phyloP scores from a whole-genome alignment of 2,888 invertebrate species.

The Ochropacha duplaris region DNA sequence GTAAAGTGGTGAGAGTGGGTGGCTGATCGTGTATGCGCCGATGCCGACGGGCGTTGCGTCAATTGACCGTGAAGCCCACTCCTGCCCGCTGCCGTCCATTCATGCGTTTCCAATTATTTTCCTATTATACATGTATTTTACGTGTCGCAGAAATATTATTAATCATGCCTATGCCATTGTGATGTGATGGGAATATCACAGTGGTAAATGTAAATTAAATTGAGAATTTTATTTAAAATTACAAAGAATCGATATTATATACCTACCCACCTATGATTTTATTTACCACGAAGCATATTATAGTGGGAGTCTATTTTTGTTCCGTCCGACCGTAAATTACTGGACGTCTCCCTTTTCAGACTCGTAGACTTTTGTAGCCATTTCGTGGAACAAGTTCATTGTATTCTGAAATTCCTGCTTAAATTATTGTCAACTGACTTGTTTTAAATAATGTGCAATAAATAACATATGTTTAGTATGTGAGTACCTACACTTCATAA shows the following conservation, averaged over 20 bases:
- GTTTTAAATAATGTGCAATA: neutral
- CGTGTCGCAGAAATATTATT: neutral
- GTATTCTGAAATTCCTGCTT: neutral
- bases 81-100: constrained; percentile 32
- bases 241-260: too few relatives aligned
- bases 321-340: neutral
- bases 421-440: neutral
- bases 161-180: neutral
- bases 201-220: neutral
- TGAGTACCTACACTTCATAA: neutral
- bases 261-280: too few relatives aligned
- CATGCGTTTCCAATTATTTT: constrained; percentile 45
- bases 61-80: constrained; percentile 52
- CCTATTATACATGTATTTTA: constrained; percentile 23
- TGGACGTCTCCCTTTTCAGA: neutral
- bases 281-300: neutral
- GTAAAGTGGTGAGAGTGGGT: constrained; percentile 33
- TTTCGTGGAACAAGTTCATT: neutral
- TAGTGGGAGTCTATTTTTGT: neutral
- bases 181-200: too few relatives aligned
- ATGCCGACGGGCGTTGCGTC: constrained; percentile 9
- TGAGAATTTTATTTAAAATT: too few relatives aligned
- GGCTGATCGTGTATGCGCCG: constrained; percentile 9
- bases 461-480: neutral
- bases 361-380: neutral